Evolutionary conservation across 2,797 vertebrate genomes (phyloP), one percentile per base, ranked within the genome.

Genomic region (Nannoperca australis): DNA sequence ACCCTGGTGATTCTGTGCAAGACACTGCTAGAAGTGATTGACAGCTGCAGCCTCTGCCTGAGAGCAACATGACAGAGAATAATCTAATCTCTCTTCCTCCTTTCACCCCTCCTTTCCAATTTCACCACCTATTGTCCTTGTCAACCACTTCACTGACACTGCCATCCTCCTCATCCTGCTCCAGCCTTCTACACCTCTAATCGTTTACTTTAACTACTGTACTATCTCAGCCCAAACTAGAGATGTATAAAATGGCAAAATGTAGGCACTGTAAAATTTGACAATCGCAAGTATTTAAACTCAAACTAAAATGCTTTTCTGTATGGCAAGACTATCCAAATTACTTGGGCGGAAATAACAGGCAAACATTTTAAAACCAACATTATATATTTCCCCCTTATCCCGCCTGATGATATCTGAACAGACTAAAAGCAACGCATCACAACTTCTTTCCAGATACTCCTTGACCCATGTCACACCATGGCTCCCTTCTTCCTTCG

Each of bases 21-120:
- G 82, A 89, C 86, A 64, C 82, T n/a, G 63, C 50, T 32, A 68
- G 71, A 78, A 56, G 24, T 89, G 93, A 93, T 78, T 90, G 85
- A 88, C 86, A 90, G 85, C 86, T 3, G 14, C 68, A 66, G 82
- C 70, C 53, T 76, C 70, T 51, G 76, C 73, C 84, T 56, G 68
- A 79, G 78, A 88, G 78, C 83, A 81, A 81, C 83, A 76, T 50
- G 86, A 83, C 73, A 56, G 74, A 79, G 82, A 86, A 60, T 38
- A 87, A 91, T 86, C 81, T 85, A 76, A 85, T 82, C 87, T 85
- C 73, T 59, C 40, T 70, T 44, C 61, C 58, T 76, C 67, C 71
- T 75, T 75, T 83, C 73, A 69, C 40, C 50, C 62, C 79, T 78
- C 69, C 65, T 88, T 87, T 87, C 78, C 77, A 67, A 86, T 87